Base-by-base conservation (phyloP, 1,140 invertebrate genomes). In the Drosophila murphyi region DNA sequence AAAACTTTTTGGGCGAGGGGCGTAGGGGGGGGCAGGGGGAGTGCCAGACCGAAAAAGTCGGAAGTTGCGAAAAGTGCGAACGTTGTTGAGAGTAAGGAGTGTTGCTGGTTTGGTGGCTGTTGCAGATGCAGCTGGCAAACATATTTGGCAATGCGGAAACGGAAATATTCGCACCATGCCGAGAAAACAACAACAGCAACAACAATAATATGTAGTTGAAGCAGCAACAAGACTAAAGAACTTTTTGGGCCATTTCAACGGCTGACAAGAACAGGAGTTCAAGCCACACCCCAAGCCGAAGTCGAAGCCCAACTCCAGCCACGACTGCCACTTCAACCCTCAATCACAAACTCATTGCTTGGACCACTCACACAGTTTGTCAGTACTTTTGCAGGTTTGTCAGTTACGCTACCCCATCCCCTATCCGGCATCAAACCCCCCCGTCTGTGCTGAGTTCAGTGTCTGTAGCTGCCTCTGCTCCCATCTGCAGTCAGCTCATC, bases 91-190 rank as follows among this genome's bases (percentile, higher is more conserved):
- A 50, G 60, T 34, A n/a, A 39, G 57, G 31, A 4, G 8, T 5
- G 31, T 31, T 4, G 45, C 5, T 8, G 10, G 43, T 4, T 39
- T 34, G 6, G 28, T 10, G 35, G 8, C 3, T 48, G 74, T 74
- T 72, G 72, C 61, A 70, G 73, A 34, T 78, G 78, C 65, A 61
- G 57, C 72, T 72, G 78, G 79, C 75, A 83, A 88, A 89, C 83
- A 88, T 88, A 88, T 88, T 88, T 80, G 83, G 80, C 80, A 83
- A 88, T 88, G 73, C 83, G 80, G 85, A 89, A 88, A 72, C 83
- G 83, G 83, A 88, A 88, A 88, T 88, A 88, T 88, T 88, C 83
- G 80, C 83, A 87, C 83, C 85, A 88, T 74, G 80, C 69, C 85
- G 77, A 80, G 80, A 83, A 83, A 87, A 82, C 82, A 75, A 69